Base-by-base conservation (phyloP, 2,797 vertebrate genomes). In the Psittacula derbiana region DNA sequence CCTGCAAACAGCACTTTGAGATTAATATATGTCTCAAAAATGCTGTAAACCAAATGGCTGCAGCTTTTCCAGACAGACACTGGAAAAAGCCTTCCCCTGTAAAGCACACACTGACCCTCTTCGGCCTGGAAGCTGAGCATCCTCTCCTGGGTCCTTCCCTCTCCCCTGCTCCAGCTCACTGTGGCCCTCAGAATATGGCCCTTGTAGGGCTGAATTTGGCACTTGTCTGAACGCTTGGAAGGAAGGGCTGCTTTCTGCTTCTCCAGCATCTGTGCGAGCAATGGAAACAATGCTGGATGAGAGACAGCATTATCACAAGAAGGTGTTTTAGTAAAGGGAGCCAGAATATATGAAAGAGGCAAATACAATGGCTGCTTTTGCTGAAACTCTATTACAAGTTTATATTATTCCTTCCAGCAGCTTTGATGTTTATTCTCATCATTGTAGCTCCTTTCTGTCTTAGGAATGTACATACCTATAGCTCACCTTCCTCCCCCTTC, bases 351-450 rank as follows among this genome's bases (percentile, higher is more conserved):
- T 8, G 31, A 78, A 72, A 92, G 69, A 80, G 30, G 18, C 31
- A 84, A 71, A 41, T 6, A 53, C 64, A 81, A 82, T 5, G 72
- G 53, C 61, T 65, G 58, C 50, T 78, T 76, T 61, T 93, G n/a
- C 53, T 49, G 87, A 46, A 92, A 82, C 40, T 16, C 80, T 41
- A 38, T 76, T 86, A 38, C 28, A 78, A 90, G 75, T 46, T 62
- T 24, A 36, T 43, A 71, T n/a, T 84, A 27, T 71, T 92, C 69
- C 47, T 83, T 91, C 23, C 44, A 64, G 28, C 27, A 46, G 53
- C 58, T 94, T 88, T 92, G 46, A 81, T 65, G 57, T 92, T 94
- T 47, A 33, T 88, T 78, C 65, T 65, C 72, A 40, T 72, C 33
- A 53, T 4, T 60, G 65, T 28, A 82, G 43, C 44, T 82, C 67